A percentile compares a stretch with the other conserved stretches of the same genome.
These are phyloP conservation scores for Oikopleura dioica DNA, from an alignment of 23 tunicate species.

Conservation along the genomic window DNA sequence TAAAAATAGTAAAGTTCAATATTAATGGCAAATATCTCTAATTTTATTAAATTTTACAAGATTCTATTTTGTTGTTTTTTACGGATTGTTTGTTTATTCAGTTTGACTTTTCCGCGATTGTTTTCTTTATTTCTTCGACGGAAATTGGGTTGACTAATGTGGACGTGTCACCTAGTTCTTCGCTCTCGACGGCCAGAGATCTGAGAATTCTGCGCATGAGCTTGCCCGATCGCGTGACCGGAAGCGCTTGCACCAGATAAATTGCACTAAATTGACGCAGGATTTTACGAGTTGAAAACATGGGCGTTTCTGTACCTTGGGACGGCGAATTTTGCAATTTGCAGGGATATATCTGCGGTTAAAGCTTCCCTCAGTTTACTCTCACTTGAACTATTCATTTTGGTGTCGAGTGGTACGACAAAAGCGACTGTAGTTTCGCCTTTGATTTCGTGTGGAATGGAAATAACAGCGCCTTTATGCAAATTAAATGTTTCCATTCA, in stretches of 20 bases:
- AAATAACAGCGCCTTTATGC: conserved; percentile 93
- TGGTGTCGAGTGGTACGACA: conserved; percentile 25
- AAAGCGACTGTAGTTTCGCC: conserved; percentile 79
- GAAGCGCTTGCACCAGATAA: conserved; percentile 32
- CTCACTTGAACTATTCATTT: conserved; percentile 11
- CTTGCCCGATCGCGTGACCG: conserved; percentile 91
- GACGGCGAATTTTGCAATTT: conserved; percentile 67
- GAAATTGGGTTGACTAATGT: conserved; percentile 76
- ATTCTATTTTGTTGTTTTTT: too few species aligned
- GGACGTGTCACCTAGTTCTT: conserved; percentile 58
- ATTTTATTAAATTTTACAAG: too few species aligned
- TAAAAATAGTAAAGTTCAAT: too few species aligned
- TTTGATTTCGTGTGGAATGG: conserved; percentile 63
- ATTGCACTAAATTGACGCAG: too few species aligned
- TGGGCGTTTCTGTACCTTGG: too few species aligned
- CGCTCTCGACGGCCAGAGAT: conserved; percentile 38
- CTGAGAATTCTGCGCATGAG: conserved; percentile 81
- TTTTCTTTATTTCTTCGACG: conserved; percentile 37
- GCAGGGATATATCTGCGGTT: conserved; percentile 16
- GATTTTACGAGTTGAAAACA: too few species aligned
- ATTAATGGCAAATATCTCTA: too few species aligned
- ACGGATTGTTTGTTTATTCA: too few species aligned
- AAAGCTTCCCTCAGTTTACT: conserved; percentile 20
- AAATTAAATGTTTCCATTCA: too few species aligned
- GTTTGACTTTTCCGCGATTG: too few species aligned